Base-by-base conservation (phyloP, 2,113 vertebrate species). In the Strigops habroptila region DNA sequence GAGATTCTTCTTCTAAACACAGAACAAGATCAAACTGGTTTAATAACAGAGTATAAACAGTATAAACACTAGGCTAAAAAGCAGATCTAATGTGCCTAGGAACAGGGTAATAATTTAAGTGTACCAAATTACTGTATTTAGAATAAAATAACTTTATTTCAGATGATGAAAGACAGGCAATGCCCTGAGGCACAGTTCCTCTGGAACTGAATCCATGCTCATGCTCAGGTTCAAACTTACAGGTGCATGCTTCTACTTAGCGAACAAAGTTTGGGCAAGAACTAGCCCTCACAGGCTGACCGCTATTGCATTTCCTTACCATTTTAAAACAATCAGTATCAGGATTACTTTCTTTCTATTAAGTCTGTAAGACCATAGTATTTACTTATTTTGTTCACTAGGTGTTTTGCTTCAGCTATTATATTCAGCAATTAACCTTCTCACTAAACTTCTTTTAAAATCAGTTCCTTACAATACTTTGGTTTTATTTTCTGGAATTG, bases 141-240 rank as follows among this genome's bases (percentile, higher is more conserved):
- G 59, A 88, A 82, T 86, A 68, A 80, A 90, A 59, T 51, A 88
- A 14, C 53, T 92, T 88, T 82, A 92, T 86, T 95, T 93, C 48
- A 74, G n/a, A 53, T 86, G 27, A 74, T 74, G 93, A 90, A 94
- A 92, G 71, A 49, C 76, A 82, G 4, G 22, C 10, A 2, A 43
- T 46, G 43, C n/a, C 64, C 23, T 3, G 5, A 93, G 68, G 71
- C 64, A 83, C 4, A 2, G 48, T 46, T 88, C 35, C 18, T 74
- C 82, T 94, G 63, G 79, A 93, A 77, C 15, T 41, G 39, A 76
- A 52, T 60, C 67, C 46, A 44, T n/a, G 24, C 12, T 70, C 21
- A 21, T 14, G 37, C 17, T 86, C 37, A n/a, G 8, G 21, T 83
- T 88, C 63, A 77, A 27, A 23, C 13, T 77, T 88, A 80, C 14